Evolutionary conservation across 64 coral and sea anemone species (phyloP), one percentile per base, ranked within the genome.

Genomic region (Orbicella faveolata): DNA sequence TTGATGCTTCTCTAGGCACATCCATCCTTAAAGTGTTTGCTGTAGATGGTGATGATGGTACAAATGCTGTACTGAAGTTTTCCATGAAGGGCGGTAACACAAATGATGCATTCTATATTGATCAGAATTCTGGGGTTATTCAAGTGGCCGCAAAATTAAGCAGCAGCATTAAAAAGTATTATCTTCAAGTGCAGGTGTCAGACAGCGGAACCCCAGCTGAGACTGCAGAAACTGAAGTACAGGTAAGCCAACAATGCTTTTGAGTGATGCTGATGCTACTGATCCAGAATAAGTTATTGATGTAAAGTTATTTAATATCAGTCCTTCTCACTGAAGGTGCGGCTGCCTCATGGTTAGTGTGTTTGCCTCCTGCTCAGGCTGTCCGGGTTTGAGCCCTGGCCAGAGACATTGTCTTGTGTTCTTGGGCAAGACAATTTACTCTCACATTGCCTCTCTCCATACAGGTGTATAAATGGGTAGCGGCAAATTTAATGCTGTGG

Each of bases 61-160:
- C 82, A 36, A 97, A 97, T 91, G 91, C 95, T 10, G 34, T 83
- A 18, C 69, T 97, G 54, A 97, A 91, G 54, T 97, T 90, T 52
- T 82, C 89, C 17, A 94, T 97, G 33, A 89, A 80, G 26, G 74
- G 64, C 23, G 95, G 95, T 48, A 91, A 97, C 69, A 36, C 70
- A 74, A 90, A 75, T 77, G 69, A 55, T 73, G 91, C 92, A 67
- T 79, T 97, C 17, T 88, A 80, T 52, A 89, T 97, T 81, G 88
- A 97, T 83, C 95, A 94, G 84, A 97, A 94, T 57, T 94, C 92
- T 73, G 95, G 95, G 30, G 59, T 87, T 5, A 62, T 97, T 35
- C 82, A 89, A 70, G 92, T 97, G 8, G 90, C 91, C 6, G 83
- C 81, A 9, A 87, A 90, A 37, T 78, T 97, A 68, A 94, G 78